phyloP scores from a whole-genome alignment of 2,888 invertebrate genomes.

The Lycia hirtaria region DNA sequence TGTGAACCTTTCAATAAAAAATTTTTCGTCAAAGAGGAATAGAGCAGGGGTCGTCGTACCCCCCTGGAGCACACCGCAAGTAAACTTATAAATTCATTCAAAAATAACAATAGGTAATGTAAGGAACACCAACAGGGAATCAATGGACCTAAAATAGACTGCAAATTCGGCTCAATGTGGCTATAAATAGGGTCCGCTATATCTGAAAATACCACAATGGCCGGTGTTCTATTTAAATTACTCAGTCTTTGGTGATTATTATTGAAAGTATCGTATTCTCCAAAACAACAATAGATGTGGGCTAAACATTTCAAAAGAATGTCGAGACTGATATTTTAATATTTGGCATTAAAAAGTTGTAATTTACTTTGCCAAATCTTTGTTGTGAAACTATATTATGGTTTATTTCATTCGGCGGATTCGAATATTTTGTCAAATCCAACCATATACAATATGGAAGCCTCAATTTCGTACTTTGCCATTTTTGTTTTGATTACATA shows the following conservation, averaged over 20 bases:
- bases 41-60: conserved; percentile 42
- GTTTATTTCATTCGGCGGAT: too few relatives aligned
- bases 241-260: background rate
- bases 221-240: conserved; percentile 34
- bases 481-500: too few relatives aligned
- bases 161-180: conserved; percentile 49
- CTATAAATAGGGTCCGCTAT: conserved; percentile 54
- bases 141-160: conserved; percentile 58
- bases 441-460: too few relatives aligned
- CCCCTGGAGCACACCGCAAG: conserved; percentile 33
- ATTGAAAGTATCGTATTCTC: conserved; percentile 29
- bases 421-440: too few relatives aligned
- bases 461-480: too few relatives aligned
- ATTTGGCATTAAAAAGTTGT: conserved; percentile 16
- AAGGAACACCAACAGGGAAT: conserved; percentile 48
- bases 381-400: too few relatives aligned
- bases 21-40: conserved; percentile 36
- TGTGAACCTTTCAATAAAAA: conserved; percentile 53
- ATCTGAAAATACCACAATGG: conserved; percentile 50
- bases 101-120: conserved; percentile 54
- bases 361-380: conserved; percentile 19
- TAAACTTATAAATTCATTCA: conserved; percentile 44
- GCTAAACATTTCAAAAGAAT: conserved; percentile 10
- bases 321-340: conserved; percentile 33
- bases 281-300: conserved; percentile 4